Percentiles rank a stretch among this genome's conserved stretches.
These are phyloP conservation scores for Drosophila cognata DNA, from an alignment of 2,888 invertebrate species.

Conservation along the genomic window DNA sequence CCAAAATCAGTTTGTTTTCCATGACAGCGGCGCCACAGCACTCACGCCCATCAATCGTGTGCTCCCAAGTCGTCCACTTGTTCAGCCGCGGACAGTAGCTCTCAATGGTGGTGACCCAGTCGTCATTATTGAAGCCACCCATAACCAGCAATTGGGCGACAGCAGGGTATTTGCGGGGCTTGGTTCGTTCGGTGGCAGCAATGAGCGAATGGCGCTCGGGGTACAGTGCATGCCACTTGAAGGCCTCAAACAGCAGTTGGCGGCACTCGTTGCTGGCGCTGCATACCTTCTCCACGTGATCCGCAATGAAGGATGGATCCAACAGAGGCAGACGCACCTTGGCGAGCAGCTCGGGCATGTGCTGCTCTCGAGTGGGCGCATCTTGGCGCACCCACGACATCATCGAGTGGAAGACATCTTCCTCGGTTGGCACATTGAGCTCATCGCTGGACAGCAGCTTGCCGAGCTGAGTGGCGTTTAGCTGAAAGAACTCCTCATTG, in stretches of 20 bases:
- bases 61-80: conserved; percentile 84
- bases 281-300: conserved; percentile 91
- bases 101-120: conserved; percentile 95
- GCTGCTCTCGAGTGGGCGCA: conserved; percentile 88
- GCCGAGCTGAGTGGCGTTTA: conserved; percentile 91
- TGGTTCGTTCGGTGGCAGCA: conserved; percentile 90
- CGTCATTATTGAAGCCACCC: conserved; percentile 87
- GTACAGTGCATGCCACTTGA: conserved; percentile 96
- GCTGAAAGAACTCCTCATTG: conserved; percentile 85
- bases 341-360: conserved; percentile 90
- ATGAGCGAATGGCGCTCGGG: conserved; percentile 90
- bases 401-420: conserved; percentile 94
- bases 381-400: conserved; percentile 96
- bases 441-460: conserved; percentile 94
- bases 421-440: conserved; percentile 95
- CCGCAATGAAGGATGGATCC: conserved; percentile 94
- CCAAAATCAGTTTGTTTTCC: conserved; percentile 92
- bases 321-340: conserved; percentile 93
- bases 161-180: conserved; percentile 94
- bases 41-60: conserved; percentile 87
- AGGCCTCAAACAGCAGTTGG: conserved; percentile 95
- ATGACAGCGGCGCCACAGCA: conserved; percentile 96
- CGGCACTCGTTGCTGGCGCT: conserved; percentile 90
- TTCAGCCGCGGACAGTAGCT: conserved; percentile 87
- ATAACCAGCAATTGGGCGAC: conserved; percentile 89